Evolutionary conservation across 1,140 invertebrate genomes (phyloP).

Genomic region (Heliothis subflexa): DNA sequence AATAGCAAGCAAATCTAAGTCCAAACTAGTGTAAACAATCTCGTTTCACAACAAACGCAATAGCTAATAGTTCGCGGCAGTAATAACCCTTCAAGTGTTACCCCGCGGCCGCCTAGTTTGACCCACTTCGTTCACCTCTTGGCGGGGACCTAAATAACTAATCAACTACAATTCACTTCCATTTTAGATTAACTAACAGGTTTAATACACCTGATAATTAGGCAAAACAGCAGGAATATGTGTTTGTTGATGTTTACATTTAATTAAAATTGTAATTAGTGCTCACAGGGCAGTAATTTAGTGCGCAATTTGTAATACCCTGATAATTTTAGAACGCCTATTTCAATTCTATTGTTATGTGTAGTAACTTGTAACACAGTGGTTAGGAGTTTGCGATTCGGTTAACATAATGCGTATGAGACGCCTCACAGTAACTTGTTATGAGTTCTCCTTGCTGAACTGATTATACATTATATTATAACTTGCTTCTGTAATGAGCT

Average conservation of each 20-base stretch:
- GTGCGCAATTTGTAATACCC: no score
- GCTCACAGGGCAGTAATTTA: no score
- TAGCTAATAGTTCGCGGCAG: slow-evolving; percentile 17
- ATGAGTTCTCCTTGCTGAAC: no score
- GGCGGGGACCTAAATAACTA: slow-evolving; percentile 8
- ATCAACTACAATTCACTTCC: background rate
- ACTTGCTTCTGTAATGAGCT: no score
- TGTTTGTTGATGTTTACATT: background rate
- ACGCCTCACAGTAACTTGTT: no score
- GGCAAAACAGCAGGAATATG: background rate
- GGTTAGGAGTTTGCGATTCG: no score
- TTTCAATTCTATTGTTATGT: no score
- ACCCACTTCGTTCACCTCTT: slow-evolving; percentile 31
- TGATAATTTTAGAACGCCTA: no score
- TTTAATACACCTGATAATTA: slow-evolving; percentile 4
- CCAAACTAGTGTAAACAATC: background rate
- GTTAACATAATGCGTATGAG: no score
- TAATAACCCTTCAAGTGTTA: slow-evolving; percentile 29
- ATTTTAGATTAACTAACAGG: background rate
- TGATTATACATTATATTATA: no score
- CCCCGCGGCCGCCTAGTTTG: slow-evolving; percentile 30
- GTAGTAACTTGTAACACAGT: no score
- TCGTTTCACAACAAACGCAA: background rate
- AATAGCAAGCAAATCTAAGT: background rate
- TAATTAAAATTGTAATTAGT: no score